A percentile compares a stretch with the other conserved stretches of the same genome.
Evolutionary conservation across 2,797 vertebrate species (phyloP).

Genomic region (Muscicapa comitata): DNA sequence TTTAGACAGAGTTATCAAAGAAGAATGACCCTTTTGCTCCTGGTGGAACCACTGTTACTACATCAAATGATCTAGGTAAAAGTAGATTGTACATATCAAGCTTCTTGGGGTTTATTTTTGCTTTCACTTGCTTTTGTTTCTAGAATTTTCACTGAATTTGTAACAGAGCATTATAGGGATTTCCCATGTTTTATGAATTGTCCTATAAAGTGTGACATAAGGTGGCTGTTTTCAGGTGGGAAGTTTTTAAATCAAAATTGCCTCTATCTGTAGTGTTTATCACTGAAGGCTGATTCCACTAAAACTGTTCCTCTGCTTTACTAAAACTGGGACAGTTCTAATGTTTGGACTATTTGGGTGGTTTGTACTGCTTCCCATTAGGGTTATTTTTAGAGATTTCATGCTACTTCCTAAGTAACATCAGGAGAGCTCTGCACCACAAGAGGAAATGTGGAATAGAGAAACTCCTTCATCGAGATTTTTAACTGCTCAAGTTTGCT

Average conservation of each 20-base stretch:
- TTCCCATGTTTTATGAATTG: background rate
- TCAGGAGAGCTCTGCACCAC: background rate
- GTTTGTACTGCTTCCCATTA: background rate
- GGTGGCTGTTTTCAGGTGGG: background rate
- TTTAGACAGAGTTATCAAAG: conserved; percentile 82
- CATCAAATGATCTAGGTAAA: conserved; percentile 87
- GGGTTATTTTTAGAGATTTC: background rate
- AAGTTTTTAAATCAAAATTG: background rate
- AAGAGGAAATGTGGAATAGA: background rate
- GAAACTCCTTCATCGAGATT: background rate
- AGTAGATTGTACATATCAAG: background rate
- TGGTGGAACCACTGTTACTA: conserved; percentile 87
- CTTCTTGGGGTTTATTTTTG: background rate
- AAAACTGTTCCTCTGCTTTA: background rate
- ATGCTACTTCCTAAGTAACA: background rate
- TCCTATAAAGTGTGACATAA: background rate
- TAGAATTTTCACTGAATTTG: background rate
- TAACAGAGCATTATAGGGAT: background rate
- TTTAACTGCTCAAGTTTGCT: background rate
- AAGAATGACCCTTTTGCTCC: conserved; percentile 96
- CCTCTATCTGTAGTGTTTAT: background rate
- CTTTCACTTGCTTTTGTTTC: background rate
- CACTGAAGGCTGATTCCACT: background rate
- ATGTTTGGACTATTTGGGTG: background rate
- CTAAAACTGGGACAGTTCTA: background rate